Evolutionary conservation across 2,888 invertebrate species (phyloP), one percentile per base, ranked within the genome.

Genomic region (Idaea dimidiata): DNA sequence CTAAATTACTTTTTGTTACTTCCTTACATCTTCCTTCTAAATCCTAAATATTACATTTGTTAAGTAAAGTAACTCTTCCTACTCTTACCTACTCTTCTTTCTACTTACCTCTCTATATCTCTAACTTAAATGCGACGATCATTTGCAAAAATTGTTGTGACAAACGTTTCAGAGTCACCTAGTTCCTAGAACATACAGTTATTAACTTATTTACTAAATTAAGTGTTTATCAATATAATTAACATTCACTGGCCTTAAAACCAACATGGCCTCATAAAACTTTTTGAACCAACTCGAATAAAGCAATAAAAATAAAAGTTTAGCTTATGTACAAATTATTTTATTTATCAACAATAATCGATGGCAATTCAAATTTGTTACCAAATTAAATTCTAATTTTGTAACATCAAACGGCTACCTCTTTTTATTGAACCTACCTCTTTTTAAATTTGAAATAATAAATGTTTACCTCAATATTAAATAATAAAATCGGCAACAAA

Each of bases 101-200:
- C 56, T 56, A 1, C 56, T 56, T 18, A 10, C 18, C 18, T 55
- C 6, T 55, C 7, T 10, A 0, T 43, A 43, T 55, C 54, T 55
- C 18, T 17, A 18, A 10, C 18, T 10, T n/a, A n/a, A n/a, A n/a
- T n/a, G n/a, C 8, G 3, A 43, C 7, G 43, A 43, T 43, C 43
- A 10, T 10, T 43, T 43, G 43, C 43, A 43, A 43, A 43, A 14
- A 56, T 56, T 56, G 56, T 56, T 56, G 18, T 17, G 18, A 56
- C 8, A 56, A 17, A 56, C 17, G 56, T 17, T 56, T 75, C 79
- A 76, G 80, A 79, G 80, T 80, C 80, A 79, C 80, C 80, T 79
- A 78, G 80, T 77, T 78, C 78, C 78, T 79, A 17, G 56, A 17
- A 56, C 16, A 56, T 56, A 10, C 18, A 56, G 14, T 56, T 18